Conservation (phyloP, 1,140 invertebrate species). For the Micrasema minimum region DNA sequence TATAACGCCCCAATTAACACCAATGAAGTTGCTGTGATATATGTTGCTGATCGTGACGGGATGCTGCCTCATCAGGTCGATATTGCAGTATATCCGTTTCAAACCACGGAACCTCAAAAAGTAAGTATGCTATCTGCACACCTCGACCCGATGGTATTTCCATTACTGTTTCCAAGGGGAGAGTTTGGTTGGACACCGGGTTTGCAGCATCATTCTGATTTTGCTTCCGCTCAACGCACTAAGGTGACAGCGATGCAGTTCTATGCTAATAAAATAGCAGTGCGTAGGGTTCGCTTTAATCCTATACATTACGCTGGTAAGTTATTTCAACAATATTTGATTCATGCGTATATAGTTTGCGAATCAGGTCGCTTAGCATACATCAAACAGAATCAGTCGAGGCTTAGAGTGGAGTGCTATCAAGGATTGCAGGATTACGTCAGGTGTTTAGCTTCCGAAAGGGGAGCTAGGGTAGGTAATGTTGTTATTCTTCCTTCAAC, state of each 20-base stretch:
- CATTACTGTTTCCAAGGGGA: background rate
- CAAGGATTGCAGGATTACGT: background rate
- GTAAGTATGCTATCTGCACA: background rate
- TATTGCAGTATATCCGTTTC: background rate
- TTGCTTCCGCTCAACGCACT: background rate
- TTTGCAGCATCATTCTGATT: background rate
- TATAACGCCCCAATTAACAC: background rate
- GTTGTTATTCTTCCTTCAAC: background rate
- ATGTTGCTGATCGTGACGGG: background rate
- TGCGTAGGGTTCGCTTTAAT: background rate
- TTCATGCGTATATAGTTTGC: background rate
- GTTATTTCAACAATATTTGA: background rate
- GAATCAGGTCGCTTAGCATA: background rate
- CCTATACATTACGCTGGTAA: background rate
- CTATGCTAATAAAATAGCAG: background rate
- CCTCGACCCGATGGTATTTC: background rate
- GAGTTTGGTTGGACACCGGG: background rate
- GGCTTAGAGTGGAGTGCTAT: conserved; percentile 1
- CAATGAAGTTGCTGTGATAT: background rate
- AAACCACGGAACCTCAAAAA: background rate
- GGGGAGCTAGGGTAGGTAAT: background rate
- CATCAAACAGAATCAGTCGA: background rate
- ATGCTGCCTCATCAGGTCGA: background rate
- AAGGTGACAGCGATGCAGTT: background rate
- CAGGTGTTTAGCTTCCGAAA: background rate